Conservation (phyloP, 2,888 invertebrate genomes). For the Cantharis nigra region DNA sequence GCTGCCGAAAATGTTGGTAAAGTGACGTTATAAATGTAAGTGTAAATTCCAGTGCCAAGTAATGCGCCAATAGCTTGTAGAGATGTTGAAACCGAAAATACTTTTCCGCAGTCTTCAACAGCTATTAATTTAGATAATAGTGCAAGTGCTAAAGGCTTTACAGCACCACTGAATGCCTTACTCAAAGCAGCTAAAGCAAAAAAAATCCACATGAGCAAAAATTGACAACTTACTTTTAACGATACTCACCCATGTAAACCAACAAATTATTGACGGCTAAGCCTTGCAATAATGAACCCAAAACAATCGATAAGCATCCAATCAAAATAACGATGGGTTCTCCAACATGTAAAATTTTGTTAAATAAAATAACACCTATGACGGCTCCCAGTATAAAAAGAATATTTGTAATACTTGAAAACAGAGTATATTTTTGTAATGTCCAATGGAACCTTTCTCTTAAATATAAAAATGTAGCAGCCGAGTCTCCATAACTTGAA, state of each 20-base stretch:
- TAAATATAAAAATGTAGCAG: constrained; percentile 62
- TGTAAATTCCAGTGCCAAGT: constrained; percentile 66
- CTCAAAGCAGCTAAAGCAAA: constrained; percentile 52
- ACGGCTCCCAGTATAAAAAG: constrained; percentile 63
- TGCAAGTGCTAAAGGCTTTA: constrained; percentile 64
- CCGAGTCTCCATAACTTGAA: constrained; percentile 30
- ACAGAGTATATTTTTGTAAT: constrained; percentile 64
- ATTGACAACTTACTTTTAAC: background rate
- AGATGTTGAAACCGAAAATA: constrained; percentile 70
- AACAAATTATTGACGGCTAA: constrained; percentile 56
- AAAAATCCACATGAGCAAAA: background rate
- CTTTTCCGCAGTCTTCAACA: constrained; percentile 62
- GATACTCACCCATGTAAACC: constrained; percentile 58
- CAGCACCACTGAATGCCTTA: constrained; percentile 59
- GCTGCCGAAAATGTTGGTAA: constrained; percentile 62
- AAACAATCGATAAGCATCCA: constrained; percentile 44
- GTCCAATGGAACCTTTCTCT: constrained; percentile 70
- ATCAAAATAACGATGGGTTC: constrained; percentile 56
- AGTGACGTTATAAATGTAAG: constrained; percentile 65
- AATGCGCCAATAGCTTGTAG: constrained; percentile 68
- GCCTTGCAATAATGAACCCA: constrained; percentile 46
- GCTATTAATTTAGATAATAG: constrained; percentile 66
- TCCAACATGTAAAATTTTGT: constrained; percentile 56
- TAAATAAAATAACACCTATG: constrained; percentile 61
- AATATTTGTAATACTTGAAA: constrained; percentile 59